phyloP scores from a whole-genome alignment of 2,888 invertebrate species.

The Elysia crispata region DNA sequence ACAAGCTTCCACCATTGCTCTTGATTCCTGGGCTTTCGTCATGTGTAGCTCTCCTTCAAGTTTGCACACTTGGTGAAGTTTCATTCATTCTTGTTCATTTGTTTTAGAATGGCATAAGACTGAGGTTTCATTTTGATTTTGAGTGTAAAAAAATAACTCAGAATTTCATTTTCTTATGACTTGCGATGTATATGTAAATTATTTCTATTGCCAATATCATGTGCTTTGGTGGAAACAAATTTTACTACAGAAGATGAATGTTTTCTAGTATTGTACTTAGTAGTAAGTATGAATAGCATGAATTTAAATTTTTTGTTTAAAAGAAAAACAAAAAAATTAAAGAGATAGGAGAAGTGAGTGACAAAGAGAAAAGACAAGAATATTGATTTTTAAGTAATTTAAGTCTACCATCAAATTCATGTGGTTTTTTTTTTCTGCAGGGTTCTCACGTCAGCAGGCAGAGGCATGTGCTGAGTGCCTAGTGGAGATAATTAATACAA shows the following conservation, averaged over 20 bases:
- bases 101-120: not conserved
- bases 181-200: not conserved
- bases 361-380: no score
- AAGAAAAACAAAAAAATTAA: no score
- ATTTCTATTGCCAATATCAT: not conserved
- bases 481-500: slow-evolving; percentile 67
- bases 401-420: no score
- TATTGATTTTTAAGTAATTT: no score
- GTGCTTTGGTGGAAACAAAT: no score
- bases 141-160: not conserved
- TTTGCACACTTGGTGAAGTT: not conserved
- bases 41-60: not conserved
- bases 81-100: not conserved
- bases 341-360: no score
- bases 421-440: slow-evolving; percentile 52
- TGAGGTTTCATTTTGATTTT: not conserved
- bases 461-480: slow-evolving; percentile 68
- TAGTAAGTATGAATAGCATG: no score
- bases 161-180: not conserved
- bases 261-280: no score
- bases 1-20: not conserved
- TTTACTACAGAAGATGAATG: no score
- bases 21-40: not conserved
- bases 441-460: slow-evolving; percentile 69
- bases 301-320: no score